Base-by-base conservation (phyloP, 2,113 vertebrate species). In the Gymnocephalus cernua region DNA sequence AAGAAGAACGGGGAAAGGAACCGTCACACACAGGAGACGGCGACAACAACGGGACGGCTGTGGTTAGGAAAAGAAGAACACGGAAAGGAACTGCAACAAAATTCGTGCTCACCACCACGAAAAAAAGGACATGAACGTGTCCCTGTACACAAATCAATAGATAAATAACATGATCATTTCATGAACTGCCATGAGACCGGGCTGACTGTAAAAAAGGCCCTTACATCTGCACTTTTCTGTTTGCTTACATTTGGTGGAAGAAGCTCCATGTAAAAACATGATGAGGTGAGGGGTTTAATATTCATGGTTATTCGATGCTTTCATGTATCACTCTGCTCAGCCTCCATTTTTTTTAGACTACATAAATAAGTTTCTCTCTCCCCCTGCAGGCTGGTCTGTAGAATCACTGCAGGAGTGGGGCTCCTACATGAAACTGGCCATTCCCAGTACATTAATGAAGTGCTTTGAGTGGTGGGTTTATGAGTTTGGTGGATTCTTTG, bases 401-500 rank as follows among this genome's bases (percentile, higher is more conserved):
- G 96, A 96, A 32, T 96, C 96, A 38, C 93, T 97, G 16, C 92
- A 97, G 82, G 96, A 97, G 6, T 97, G 97, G 97, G 95, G 95
- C 3, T 85, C 94, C 29, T 98, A 95, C 69, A 95, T 95, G 93
- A 92, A 80, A 23, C 92, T 98, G 88, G 97, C 96, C 0, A 53
- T 99, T 38, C 96, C 97, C 8, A 95, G 97, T 79, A 95, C 96
- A 91, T 70, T 97, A 23, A 98, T 97, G 97, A 84, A 94, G 38
- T 98, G 96, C 57, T 96, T 96, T 1, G 96, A 98, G 83, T 97
- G 97, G 96, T 99, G 97, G 97, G 94, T 97, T 50, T 98, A 96
- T 79, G 98, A 98, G 67, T 92, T 97, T 0, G 96, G 96, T 5
- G 96, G 95, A 53, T 96, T 97, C 82, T 93, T 98, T 80, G 93